Percentiles rank a stretch among this genome's conserved stretches.
These are phyloP conservation scores for Lasioglossum lativentre DNA, from an alignment of 2,888 invertebrate genomes.

Conservation along the genomic window DNA sequence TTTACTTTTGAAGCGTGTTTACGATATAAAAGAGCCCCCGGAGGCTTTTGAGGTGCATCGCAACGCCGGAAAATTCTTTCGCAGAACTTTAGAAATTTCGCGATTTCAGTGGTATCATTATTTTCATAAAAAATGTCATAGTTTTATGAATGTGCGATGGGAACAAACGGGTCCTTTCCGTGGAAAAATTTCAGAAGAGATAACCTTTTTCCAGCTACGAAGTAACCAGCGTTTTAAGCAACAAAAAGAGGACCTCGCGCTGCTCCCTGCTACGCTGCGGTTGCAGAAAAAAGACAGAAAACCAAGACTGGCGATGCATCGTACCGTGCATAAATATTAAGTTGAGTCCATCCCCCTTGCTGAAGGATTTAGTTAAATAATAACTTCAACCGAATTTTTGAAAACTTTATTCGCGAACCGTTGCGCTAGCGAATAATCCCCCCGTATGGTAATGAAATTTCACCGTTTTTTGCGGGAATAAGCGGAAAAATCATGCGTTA, in stretches of 20 bases:
- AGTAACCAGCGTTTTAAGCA: slow-evolving; percentile 20
- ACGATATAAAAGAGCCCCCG: slow-evolving; percentile 26
- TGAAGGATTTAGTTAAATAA: background rate
- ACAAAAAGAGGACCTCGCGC: slow-evolving; percentile 13
- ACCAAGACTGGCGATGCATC: background rate
- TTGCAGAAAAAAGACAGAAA: background rate
- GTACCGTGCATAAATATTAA: slow-evolving; percentile 31
- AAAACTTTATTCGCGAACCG: background rate
- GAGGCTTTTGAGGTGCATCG: slow-evolving; percentile 25
- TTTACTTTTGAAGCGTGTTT: slow-evolving; percentile 32
- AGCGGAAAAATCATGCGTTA: background rate
- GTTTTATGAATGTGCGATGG: slow-evolving; percentile 26
- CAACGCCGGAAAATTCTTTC: slow-evolving; percentile 19
- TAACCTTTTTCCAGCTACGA: background rate
- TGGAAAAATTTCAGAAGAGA: slow-evolving; percentile 18
- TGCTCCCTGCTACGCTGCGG: background rate
- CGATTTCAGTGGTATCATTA: slow-evolving; percentile 10
- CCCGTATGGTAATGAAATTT: background rate
- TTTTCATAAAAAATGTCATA: slow-evolving; percentile 21
- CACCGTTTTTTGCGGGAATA: background rate
- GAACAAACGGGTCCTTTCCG: slow-evolving; percentile 26
- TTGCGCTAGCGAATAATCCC: background rate
- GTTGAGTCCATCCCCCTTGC: background rate
- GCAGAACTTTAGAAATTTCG: slow-evolving; percentile 34
- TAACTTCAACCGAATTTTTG: slow-evolving; percentile 9